A percentile compares a stretch with the other conserved stretches of the same genome.
These are phyloP conservation scores for Xanthorhoe designata DNA, from an alignment of 2,888 invertebrate genomes.

Conservation along the genomic window DNA sequence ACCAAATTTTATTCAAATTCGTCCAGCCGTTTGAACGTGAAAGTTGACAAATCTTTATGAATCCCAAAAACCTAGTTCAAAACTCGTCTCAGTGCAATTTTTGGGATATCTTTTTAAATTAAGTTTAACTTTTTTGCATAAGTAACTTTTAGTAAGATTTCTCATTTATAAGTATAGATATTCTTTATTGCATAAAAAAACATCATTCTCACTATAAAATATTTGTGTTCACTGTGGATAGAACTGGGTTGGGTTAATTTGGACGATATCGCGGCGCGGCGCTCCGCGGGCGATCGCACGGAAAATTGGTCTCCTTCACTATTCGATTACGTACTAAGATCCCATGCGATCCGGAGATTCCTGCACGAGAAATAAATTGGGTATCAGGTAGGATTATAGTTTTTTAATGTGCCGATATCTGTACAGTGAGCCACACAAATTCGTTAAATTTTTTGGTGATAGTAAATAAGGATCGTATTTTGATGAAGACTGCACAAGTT, in stretches of 20 bases:
- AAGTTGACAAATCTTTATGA: too few species aligned
- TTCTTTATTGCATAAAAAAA: too few species aligned
- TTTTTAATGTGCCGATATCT: constrained; percentile 20
- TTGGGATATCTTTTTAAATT: too few species aligned
- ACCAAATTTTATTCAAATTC: too few species aligned
- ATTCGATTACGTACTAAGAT: constrained; percentile 80
- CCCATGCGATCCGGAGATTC: constrained; percentile 60
- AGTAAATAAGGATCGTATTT: not conserved
- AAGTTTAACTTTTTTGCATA: too few species aligned
- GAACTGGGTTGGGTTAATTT: constrained; percentile 70
- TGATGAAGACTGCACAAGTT: too few species aligned
- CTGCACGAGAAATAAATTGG: constrained; percentile 66
- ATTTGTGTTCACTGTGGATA: constrained; percentile 59
- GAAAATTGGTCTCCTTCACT: constrained; percentile 78
- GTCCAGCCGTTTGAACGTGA: too few species aligned
- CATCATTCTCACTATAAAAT: not conserved
- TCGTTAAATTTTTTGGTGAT: not conserved
- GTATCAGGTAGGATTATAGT: constrained; percentile 29
- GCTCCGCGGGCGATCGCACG: constrained; percentile 72
- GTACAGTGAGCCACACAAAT: not conserved
- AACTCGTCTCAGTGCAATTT: too few species aligned
- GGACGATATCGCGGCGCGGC: constrained; percentile 66
- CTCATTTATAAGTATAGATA: too few species aligned
- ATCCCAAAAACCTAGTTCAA: too few species aligned
- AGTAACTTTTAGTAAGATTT: too few species aligned